These are phyloP conservation scores for Papilio glaucus DNA, from an alignment of 1,140 invertebrate species.

Conservation along the genomic window DNA sequence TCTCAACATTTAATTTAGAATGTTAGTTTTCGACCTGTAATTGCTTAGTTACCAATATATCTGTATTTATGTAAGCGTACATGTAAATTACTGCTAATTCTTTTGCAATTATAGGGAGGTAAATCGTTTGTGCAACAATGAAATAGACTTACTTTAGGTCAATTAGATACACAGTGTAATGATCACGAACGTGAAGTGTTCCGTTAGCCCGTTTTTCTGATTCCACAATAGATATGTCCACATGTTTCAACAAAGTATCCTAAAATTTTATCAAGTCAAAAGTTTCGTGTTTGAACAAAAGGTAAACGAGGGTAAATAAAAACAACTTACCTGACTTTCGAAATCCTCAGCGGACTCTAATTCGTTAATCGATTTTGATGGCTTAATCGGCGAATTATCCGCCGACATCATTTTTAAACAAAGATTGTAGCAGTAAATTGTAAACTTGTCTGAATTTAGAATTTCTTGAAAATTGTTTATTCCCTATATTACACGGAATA, in stretches of 20 bases:
- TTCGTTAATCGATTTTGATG: slow-evolving; percentile 58
- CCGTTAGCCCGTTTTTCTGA: slow-evolving; percentile 93
- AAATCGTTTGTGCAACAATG: slow-evolving; percentile 53
- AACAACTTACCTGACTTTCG: slow-evolving; percentile 67
- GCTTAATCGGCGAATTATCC: slow-evolving; percentile 70
- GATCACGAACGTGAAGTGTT: slow-evolving; percentile 91
- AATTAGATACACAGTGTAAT: slow-evolving; percentile 92
- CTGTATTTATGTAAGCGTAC: no score
- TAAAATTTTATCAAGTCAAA: slow-evolving; percentile 77
- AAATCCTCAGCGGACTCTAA: slow-evolving; percentile 70
- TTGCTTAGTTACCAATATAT: no score
- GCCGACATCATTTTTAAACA: slow-evolving; percentile 62
- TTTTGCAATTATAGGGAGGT: slow-evolving; percentile 43
- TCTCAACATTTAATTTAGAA: no score
- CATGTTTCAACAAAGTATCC: slow-evolving; percentile 89
- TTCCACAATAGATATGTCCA: slow-evolving; percentile 92
- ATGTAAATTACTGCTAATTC: slow-evolving; percentile 40
- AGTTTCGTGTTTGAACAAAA: slow-evolving; percentile 51
- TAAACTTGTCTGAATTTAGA: slow-evolving; percentile 24
- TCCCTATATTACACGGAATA: slow-evolving; percentile 11
- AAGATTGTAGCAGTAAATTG: background rate
- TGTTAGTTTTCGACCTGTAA: no score
- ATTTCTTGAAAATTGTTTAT: slow-evolving; percentile 29
- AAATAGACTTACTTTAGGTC: slow-evolving; percentile 89
- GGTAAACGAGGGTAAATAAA: slow-evolving; percentile 60